These are phyloP conservation scores for Aphidoletes aphidimyza DNA, from an alignment of 2,888 invertebrate species.

Conservation along the genomic window DNA sequence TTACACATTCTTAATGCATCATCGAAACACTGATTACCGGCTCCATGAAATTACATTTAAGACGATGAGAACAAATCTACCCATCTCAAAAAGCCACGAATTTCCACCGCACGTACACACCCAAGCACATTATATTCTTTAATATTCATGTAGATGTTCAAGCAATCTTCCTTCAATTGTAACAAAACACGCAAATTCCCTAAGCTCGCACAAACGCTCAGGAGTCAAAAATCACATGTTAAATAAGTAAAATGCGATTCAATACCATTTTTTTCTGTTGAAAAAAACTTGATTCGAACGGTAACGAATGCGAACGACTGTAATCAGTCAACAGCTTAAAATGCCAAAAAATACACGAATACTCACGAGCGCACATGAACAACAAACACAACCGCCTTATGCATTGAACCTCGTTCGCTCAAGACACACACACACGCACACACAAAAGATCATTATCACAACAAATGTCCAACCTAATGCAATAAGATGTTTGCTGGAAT, in stretches of 20 bases:
- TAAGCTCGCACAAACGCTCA: neutral
- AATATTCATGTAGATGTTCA: neutral
- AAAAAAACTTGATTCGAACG: neutral
- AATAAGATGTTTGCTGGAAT: neutral
- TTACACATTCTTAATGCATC: too few relatives aligned
- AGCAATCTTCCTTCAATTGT: neutral
- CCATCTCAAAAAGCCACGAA: neutral
- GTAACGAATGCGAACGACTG: neutral
- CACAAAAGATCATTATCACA: slow-evolving; percentile 19
- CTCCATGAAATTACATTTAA: neutral
- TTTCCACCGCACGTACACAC: too few relatives aligned
- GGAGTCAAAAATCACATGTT: neutral
- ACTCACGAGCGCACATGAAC: neutral
- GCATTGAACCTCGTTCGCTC: too few relatives aligned
- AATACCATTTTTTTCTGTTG: neutral
- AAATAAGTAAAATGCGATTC: neutral
- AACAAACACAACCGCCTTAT: neutral
- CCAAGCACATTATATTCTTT: neutral
- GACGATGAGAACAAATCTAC: neutral
- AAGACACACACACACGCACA: neutral
- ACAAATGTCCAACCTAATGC: neutral
- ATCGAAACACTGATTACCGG: slow-evolving; percentile 13
- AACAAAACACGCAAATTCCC: neutral
- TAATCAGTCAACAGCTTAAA: slow-evolving; percentile 25
- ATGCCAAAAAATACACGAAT: neutral